Base-by-base conservation (phyloP, 1,140 invertebrate genomes). In the Formica selysi region DNA sequence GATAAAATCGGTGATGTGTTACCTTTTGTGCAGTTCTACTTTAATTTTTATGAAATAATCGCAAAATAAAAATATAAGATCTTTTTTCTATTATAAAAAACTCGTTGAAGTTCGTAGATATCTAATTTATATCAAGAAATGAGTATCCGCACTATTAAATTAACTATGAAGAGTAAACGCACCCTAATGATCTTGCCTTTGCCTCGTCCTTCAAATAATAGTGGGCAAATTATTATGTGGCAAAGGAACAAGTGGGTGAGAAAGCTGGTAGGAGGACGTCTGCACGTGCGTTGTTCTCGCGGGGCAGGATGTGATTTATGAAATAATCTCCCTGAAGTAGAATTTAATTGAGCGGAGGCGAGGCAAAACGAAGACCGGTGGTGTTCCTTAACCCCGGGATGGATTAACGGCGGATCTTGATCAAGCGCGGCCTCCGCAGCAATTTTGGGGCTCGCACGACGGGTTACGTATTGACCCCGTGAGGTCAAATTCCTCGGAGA, bases 311-410 rank as follows among this genome's bases (percentile, higher is more conserved):
- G 80, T 91, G 90, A 91, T 91, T 91, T 91, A 90, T 90, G 86
- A 91, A 91, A 91, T 78, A 88, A 91, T 90, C 90, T 87, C 22
- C 61, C 62, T 22, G 84, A 89, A 91, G 88, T 91, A 83, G 91
- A 87, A 89, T 91, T 91, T 91, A 90, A 91, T 91, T 89, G 91
- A 91, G 86, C 86, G 84, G 57, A 90, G 89, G 89, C 84, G 89
- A 85, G 80, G 65, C 74, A 83, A 79, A 90, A 85, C 71, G 81
- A 83, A 79, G 76, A 81, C 32, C 62, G 54, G 54, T 70, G 83
- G 86, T 59, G 74, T 89, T 85, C 64, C 85, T 87, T 78, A 64
- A 74, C 85, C 90, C 73, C 57, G 19, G 54, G 54, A 73, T 85
- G 88, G 36, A 81, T 85, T 67, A 76, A 48, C 80, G 57, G 57